Conservation (phyloP, 2,888 invertebrate genomes). For the Dryocosmus kuriphilus region DNA sequence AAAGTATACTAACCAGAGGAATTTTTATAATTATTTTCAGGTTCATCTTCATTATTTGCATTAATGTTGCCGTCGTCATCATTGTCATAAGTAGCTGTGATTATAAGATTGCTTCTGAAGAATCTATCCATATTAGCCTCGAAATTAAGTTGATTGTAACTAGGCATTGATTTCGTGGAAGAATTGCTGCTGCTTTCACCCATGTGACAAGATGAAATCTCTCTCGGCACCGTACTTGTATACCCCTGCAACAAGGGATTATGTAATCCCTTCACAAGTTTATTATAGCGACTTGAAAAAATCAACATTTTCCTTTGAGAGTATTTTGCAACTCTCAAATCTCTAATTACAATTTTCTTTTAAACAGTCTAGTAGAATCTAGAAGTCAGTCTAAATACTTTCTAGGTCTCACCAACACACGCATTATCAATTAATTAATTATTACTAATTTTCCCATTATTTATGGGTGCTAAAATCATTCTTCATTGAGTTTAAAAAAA, state of each 20-base stretch:
- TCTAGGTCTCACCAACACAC: too few species aligned
- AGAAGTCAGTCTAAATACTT: too few species aligned
- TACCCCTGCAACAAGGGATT: slow-evolving; percentile 82
- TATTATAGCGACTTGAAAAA: slow-evolving; percentile 66
- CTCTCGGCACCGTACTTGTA: slow-evolving; percentile 90
- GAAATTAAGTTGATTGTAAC: slow-evolving; percentile 92
- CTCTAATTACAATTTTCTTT: too few species aligned
- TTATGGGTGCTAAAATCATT: too few species aligned
- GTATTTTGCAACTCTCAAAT: not conserved
- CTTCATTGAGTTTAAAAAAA: too few species aligned
- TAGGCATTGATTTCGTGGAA: slow-evolving; percentile 88
- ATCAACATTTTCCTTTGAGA: not conserved
- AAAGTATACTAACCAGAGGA: slow-evolving; percentile 54
- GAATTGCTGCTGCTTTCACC: slow-evolving; percentile 90
- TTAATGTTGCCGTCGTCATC: slow-evolving; percentile 71
- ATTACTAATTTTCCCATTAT: too few species aligned
- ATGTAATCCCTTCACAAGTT: slow-evolving; percentile 74
- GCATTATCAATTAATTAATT: too few species aligned
- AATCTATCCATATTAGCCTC: slow-evolving; percentile 88
- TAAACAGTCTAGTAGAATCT: too few species aligned
- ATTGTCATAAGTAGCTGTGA: slow-evolving; percentile 60
- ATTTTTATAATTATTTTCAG: slow-evolving; percentile 61
- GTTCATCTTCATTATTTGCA: slow-evolving; percentile 64
- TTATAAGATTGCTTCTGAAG: slow-evolving; percentile 67
- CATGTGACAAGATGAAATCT: slow-evolving; percentile 86